Percentiles rank a stretch among this genome's conserved stretches.
Evolutionary conservation across 2,797 vertebrate genomes (phyloP).

Genomic region (Chelonia mydas): DNA sequence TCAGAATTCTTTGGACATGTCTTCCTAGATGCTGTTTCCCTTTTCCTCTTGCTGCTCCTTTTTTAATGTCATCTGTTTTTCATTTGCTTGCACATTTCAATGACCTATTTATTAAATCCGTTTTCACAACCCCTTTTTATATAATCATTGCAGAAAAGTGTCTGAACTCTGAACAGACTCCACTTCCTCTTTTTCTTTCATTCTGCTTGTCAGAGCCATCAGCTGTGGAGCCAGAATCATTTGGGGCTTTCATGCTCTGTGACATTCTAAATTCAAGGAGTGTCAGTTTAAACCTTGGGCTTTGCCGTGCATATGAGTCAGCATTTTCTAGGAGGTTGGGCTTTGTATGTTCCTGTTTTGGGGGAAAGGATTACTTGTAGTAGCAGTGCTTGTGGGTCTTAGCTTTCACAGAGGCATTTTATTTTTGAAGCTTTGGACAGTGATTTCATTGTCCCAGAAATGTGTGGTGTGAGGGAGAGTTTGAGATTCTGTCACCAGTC

Average conservation of each 20-base stretch:
- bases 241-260: fast-evolving
- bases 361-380: not conserved
- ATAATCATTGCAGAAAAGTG: not conserved
- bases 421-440: not conserved
- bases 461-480: not conserved
- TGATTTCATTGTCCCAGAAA: slow-evolving; percentile 16
- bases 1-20: slow-evolving; percentile 13
- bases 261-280: fast-evolving
- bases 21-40: not conserved
- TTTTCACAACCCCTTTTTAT: slow-evolving; percentile 13
- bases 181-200: not conserved
- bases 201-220: fast-evolving
- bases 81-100: slow-evolving; percentile 30
- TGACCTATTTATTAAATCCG: slow-evolving; percentile 43
- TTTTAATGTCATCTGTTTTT: slow-evolving; percentile 24
- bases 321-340: not conserved
- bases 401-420: slow-evolving; percentile 43
- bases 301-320: not conserved
- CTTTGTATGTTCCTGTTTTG: not conserved
- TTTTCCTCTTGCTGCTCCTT: slow-evolving; percentile 6
- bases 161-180: not conserved
- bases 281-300: fast-evolving
- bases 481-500: not conserved
- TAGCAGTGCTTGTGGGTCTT: not conserved
- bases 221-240: fast-evolving